phyloP scores from a whole-genome alignment of 2,113 vertebrate genomes.

The Pipa parva region DNA sequence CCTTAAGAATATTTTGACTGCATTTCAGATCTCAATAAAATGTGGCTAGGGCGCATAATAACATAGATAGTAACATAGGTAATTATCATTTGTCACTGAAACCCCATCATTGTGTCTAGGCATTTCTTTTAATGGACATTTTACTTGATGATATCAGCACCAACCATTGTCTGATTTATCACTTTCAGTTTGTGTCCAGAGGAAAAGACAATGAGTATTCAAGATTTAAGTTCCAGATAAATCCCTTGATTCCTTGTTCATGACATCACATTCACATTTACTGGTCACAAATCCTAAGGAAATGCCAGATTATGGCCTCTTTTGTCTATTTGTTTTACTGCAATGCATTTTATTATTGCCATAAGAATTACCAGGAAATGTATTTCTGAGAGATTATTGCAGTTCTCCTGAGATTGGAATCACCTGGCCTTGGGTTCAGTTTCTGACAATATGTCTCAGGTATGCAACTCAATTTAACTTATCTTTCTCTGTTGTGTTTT shows the following conservation, averaged over 20 bases:
- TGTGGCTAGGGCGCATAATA: no score
- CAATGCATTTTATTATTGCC: constrained; percentile 36
- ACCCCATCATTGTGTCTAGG: no score
- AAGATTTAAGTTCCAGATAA: constrained; percentile 16
- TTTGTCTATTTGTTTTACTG: constrained; percentile 40
- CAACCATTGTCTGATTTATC: constrained; percentile 15
- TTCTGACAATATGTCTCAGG: constrained; percentile 29
- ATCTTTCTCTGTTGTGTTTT: constrained; percentile 35
- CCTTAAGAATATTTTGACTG: no score
- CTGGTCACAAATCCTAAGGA: constrained; percentile 39
- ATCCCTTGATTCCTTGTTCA: constrained; percentile 9
- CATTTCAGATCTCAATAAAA: no score
- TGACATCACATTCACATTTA: constrained; percentile 34
- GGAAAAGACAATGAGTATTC: constrained; percentile 5
- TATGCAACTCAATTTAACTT: constrained; percentile 33
- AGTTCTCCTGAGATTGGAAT: constrained; percentile 38
- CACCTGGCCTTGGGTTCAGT: constrained; percentile 38
- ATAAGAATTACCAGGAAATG: constrained; percentile 40
- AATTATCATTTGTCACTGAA: no score
- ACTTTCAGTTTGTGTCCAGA: constrained; percentile 9
- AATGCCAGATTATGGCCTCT: constrained; percentile 35
- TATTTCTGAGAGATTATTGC: constrained; percentile 37
- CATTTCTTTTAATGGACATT: constrained; percentile 14
- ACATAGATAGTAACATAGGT: no score
- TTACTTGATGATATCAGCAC: constrained; percentile 25